Percentiles rank a stretch among this genome's conserved stretches.
These are phyloP conservation scores for Oryzias curvinotus DNA, from an alignment of 2,113 vertebrate genomes.

Conservation along the genomic window DNA sequence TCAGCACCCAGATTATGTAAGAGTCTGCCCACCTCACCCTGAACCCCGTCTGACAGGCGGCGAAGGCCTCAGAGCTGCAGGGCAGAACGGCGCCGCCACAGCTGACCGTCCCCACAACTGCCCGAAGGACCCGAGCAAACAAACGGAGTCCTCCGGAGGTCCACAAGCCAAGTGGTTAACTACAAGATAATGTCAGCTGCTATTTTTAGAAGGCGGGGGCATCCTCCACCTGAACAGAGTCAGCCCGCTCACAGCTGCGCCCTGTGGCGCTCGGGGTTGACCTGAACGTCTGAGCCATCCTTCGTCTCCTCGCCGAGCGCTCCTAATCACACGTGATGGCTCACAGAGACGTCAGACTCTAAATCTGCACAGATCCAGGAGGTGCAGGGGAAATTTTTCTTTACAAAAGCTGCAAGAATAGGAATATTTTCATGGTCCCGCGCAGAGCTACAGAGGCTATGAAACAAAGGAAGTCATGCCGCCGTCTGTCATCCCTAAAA, in stretches of 20 bases:
- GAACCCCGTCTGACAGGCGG: slow-evolving; percentile 41
- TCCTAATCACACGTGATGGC: too few relatives aligned
- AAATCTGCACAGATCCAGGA: too few relatives aligned
- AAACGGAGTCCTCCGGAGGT: slow-evolving; percentile 34
- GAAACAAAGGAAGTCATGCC: too few relatives aligned
- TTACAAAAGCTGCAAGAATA: too few relatives aligned
- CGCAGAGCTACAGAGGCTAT: too few relatives aligned
- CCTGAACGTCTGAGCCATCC: too few relatives aligned
- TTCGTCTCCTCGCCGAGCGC: too few relatives aligned
- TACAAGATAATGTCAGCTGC: slow-evolving; percentile 45
- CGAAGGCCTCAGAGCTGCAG: slow-evolving; percentile 19
- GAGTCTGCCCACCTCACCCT: slow-evolving; percentile 41
- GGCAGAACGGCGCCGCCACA: slow-evolving; percentile 39
- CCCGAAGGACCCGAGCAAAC: slow-evolving; percentile 36
- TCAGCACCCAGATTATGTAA: slow-evolving; percentile 19
- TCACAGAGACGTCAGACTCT: too few relatives aligned
- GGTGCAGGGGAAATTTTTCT: too few relatives aligned
- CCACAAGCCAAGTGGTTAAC: slow-evolving; percentile 31
- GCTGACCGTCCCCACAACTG: slow-evolving; percentile 35
- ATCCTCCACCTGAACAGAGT: background rate
- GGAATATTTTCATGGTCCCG: too few relatives aligned
- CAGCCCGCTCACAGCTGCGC: background rate
- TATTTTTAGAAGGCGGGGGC: slow-evolving; percentile 46
- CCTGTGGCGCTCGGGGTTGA: background rate
- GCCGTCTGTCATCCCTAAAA: too few relatives aligned